phyloP scores from a whole-genome alignment of 2,888 invertebrate genomes.

The Diogma glabrata region DNA sequence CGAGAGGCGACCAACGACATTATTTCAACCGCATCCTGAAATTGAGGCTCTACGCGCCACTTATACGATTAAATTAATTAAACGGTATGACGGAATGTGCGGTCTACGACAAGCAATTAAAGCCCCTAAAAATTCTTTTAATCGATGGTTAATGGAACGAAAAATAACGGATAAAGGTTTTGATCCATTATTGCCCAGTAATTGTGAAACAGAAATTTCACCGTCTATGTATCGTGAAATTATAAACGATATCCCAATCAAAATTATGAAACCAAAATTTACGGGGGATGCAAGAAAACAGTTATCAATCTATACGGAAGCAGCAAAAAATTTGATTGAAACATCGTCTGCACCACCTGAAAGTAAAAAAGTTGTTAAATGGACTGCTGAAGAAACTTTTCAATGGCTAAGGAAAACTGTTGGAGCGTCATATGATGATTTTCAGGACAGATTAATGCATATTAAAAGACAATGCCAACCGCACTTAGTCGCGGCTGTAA shows the following conservation, averaged over 20 bases:
- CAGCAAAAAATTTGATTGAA: constrained; percentile 94
- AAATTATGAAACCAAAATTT: constrained; percentile 88
- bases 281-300: constrained; percentile 93
- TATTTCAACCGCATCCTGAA: constrained; percentile 90
- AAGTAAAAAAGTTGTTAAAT: constrained; percentile 92
- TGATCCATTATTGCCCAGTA: constrained; percentile 84
- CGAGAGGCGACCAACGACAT: constrained; percentile 72
- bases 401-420: constrained; percentile 88
- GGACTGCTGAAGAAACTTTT: constrained; percentile 97
- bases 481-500: constrained; percentile 87
- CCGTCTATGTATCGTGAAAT: constrained; percentile 93
- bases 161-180: constrained; percentile 82
- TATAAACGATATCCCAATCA: constrained; percentile 96
- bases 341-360: constrained; percentile 85
- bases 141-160: constrained; percentile 91
- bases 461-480: constrained; percentile 92
- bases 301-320: constrained; percentile 85
- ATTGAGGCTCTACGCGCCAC: constrained; percentile 78
- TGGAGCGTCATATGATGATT: constrained; percentile 89
- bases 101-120: constrained; percentile 86
- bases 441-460: constrained; percentile 77
- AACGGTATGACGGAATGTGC: constrained; percentile 89
- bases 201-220: constrained; percentile 86
- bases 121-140: constrained; percentile 92
- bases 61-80: constrained; percentile 70